Conservation (phyloP, 2,888 invertebrate genomes). For the Epinotia brunnichana region DNA sequence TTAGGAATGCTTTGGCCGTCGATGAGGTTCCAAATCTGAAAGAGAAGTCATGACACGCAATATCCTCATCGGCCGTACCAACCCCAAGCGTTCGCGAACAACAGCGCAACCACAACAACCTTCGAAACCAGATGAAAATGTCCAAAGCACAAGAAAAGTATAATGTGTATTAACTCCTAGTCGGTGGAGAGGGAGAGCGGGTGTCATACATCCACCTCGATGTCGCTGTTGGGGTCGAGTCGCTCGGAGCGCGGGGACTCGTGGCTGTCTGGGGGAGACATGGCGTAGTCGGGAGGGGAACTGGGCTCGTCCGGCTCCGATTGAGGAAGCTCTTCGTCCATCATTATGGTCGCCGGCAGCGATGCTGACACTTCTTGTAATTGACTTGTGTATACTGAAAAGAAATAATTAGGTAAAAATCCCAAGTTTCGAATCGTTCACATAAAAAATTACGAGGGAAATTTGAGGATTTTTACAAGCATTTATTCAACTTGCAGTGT, state of each 20-base stretch:
- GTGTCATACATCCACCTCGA: constrained; percentile 80
- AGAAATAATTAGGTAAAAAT: no score
- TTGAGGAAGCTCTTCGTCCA: constrained; percentile 73
- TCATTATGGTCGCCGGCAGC: constrained; percentile 81
- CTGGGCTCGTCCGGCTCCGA: constrained; percentile 72
- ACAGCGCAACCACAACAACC: background rate
- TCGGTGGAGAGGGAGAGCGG: constrained; percentile 61
- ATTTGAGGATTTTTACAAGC: no score
- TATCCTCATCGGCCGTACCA: background rate
- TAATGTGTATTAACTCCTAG: constrained; percentile 53
- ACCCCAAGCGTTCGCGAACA: background rate
- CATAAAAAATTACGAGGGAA: no score
- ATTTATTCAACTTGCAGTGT: no score
- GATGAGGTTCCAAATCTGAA: no score
- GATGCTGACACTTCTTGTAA: constrained; percentile 78
- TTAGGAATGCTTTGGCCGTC: no score
- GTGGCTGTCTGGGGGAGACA: constrained; percentile 57
- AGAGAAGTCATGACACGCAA: no score
- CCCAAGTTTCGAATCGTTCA: no score
- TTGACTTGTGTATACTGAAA: constrained; percentile 76
- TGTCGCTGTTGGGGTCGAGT: constrained; percentile 69
- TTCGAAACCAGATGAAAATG: constrained; percentile 5
- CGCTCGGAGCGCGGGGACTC: constrained; percentile 66
- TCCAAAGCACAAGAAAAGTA: constrained; percentile 3
- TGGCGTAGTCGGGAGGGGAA: constrained; percentile 68